Base-by-base conservation (phyloP, 2,113 vertebrate genomes). In the Delphinus delphis region DNA sequence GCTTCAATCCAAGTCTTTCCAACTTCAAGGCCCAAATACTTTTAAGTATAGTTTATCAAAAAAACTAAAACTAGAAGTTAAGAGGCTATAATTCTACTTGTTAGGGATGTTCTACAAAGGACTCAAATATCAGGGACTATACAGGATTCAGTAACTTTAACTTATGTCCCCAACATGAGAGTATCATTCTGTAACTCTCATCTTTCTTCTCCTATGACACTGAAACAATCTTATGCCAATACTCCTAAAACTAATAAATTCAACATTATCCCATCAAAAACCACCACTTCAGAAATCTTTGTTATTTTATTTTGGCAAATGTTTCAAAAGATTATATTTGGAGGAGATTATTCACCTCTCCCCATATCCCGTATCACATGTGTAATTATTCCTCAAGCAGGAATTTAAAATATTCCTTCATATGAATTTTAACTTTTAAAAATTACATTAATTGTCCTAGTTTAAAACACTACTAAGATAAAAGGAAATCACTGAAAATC, bases 301-400 rank as follows among this genome's bases (percentile, higher is more conserved):
- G 5, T 13, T 81, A 71, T 8, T 55, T 95, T 93, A 85, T 73
- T 97, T 92, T 97, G 83, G 26, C 21, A 70, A 93, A 90, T 74
- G 21, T 38, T 5, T 50, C 17, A 96, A 44, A 80, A 91, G 92
- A 85, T 3, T 25, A 15, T 6, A 31, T 76, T 10, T 74, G 80
- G 47, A 11, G 77, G 28, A 31, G 6, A 71, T 88, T 83, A 28
- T 0, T 44, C 38, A 90, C 36, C 41, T 26, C 13, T 86, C 23
- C 14, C n/a, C 53, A 26, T 58, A 90, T 77, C 70, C 53, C 70
- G 87, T 47, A 9, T 7, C 0, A 0, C 9, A 14, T 90, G 63
- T 93, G 71, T 60, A 63, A 47, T 41, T 90, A 96, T 58, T 93
- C n/a, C n/a, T 95, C 11, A 82, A 73, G 73, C 21, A 95, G 38